Conservation (phyloP, 2,888 invertebrate species). For the Rambutsinella grinnellia region DNA sequence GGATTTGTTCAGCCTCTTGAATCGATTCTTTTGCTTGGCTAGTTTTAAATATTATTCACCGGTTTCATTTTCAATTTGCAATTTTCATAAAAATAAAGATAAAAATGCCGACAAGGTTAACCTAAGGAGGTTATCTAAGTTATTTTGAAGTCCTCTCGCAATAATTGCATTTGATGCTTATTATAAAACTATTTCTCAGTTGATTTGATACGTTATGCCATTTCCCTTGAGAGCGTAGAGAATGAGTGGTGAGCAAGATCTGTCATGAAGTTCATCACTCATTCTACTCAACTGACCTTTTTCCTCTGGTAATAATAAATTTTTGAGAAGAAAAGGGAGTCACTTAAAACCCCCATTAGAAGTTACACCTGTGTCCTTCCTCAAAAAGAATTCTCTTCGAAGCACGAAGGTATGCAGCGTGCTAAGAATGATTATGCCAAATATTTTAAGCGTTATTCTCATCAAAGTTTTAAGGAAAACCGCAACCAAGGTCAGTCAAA, state of each 20-base stretch:
- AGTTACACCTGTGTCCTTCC: constrained; percentile 45
- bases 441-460: constrained; percentile 1
- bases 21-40: no score
- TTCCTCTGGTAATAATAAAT: constrained; percentile 18
- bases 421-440: constrained; percentile 38
- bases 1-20: no score
- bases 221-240: constrained; percentile 24
- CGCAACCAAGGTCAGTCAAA: constrained; percentile 45
- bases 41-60: no score
- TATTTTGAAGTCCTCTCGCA: no score
- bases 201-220: constrained; percentile 30
- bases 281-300: constrained; percentile 43
- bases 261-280: constrained; percentile 50
- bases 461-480: constrained; percentile 19
- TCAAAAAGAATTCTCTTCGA: not conserved
- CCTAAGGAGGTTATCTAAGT: no score
- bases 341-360: constrained; percentile 38
- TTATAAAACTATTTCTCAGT: constrained; percentile 48
- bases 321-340: constrained; percentile 9
- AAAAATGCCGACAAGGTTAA: no score
- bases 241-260: constrained; percentile 37
- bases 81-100: no score
- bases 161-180: constrained; percentile 48
- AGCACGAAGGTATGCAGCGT: constrained; percentile 34
- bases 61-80: no score